Base-by-base conservation (phyloP, 2,113 vertebrate genomes). In the Cepphus grylle region DNA sequence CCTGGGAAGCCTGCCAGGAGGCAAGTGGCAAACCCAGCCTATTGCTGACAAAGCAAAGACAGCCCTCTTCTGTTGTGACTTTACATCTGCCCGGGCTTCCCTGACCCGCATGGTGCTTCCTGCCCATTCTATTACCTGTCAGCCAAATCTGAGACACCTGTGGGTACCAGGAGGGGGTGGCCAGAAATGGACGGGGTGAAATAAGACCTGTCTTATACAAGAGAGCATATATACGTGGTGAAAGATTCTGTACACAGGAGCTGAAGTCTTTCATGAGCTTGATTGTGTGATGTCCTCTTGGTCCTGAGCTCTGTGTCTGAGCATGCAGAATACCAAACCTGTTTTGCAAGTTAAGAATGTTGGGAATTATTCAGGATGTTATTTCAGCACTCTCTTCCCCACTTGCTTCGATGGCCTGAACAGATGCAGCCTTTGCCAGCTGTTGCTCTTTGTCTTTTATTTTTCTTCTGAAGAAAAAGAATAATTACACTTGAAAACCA, bases 181-280 rank as follows among this genome's bases (percentile, higher is more conserved):
- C 19, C 12, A 56, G 13, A 34, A 22, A 19, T 0, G 13, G 32
- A 40, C 0, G 0, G 15, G n/a, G 8, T 77, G 15, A 32, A 91
- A 58, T 5, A 22, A 16, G 55, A 34, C 30, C 9, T 27, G 6
- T 26, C 9, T 89, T 29, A 1, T 3, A 1, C 0, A 32, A 29
- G 8, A 72, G 27, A 16, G 5, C 1, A 0, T 10, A 12, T 11
- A 12, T 5, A 9, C 2, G 0, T 2, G 4, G 12, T 36, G 50
- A 56, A 52, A 78, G n/a, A 4, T 30, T 45, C 32, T 4, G 9
- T 26, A 9, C 11, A 7, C 9, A 32, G 36, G 25, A 56, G 25
- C 14, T 30, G 0, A 2, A 17, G 56, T 9, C 32, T 67, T 62
- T 20, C 29, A 15, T 3, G 34, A 52, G 15, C 53, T 47, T 50